A percentile compares a stretch with the other conserved stretches of the same genome.
Conservation (phyloP, 1,140 invertebrate species). For the Drosophila oshimai region DNA sequence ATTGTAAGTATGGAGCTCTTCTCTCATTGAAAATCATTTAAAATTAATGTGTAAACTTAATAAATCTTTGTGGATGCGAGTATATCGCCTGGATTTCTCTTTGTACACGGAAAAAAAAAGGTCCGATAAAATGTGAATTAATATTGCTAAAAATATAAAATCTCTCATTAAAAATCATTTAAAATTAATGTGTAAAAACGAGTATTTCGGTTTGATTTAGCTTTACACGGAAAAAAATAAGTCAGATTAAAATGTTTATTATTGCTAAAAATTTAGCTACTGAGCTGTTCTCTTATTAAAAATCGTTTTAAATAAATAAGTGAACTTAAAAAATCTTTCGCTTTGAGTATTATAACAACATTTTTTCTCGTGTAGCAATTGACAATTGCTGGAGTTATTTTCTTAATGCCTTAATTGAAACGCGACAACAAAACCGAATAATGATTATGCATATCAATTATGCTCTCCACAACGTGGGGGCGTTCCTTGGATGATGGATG, state of each 20-base stretch:
- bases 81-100: constrained; percentile 18
- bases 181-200: too few relatives aligned
- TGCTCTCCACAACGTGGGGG: constrained; percentile 20
- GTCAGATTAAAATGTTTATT: too few relatives aligned
- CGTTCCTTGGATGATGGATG: constrained; percentile 15
- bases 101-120: not conserved
- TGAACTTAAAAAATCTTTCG: not conserved
- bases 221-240: too few relatives aligned
- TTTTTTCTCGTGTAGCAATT: constrained; percentile 17
- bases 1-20: too few relatives aligned
- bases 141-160: too few relatives aligned
- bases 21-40: too few relatives aligned
- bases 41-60: constrained; percentile 81
- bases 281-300: too few relatives aligned
- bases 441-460: constrained; percentile 57
- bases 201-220: too few relatives aligned
- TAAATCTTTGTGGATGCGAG: constrained; percentile 54
- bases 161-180: too few relatives aligned
- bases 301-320: too few relatives aligned
- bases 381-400: constrained; percentile 34
- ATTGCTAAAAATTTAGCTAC: too few relatives aligned
- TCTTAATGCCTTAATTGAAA: constrained; percentile 48
- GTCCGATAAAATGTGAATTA: too few relatives aligned
- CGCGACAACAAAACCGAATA: constrained; percentile 24
- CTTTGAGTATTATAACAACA: not conserved